Base-by-base conservation (phyloP, 2,113 vertebrate species). In the Trachemys scripta region DNA sequence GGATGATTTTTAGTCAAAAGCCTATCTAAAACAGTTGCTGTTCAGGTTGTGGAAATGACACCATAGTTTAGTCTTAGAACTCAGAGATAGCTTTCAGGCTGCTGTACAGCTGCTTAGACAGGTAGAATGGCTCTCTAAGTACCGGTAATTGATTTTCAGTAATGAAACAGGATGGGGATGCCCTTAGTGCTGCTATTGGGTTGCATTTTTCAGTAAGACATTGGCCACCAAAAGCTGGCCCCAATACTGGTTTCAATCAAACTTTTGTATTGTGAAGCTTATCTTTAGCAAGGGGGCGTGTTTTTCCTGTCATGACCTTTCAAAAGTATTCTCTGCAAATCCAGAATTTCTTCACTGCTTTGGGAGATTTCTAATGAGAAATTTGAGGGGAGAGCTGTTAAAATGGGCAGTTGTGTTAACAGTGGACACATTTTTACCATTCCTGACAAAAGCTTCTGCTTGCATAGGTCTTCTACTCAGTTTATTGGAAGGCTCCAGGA, bases 121-220 rank as follows among this genome's bases (percentile, higher is more conserved):
- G 56, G 6, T 45, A 35, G 75, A 29, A 84, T 69, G 17, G n/a
- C 45, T 93, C 94, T 47, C 72, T 90, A 11, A 82, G 10, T 47
- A 47, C 45, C 8, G 2, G 45, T 1, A 38, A 0, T 22, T 16
- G 5, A 54, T 54, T 84, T 65, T 53, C 1, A 2, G 10, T 29
- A 62, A 8, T n/a, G 76, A 65, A 78, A 27, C 1, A 24, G 79
- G 31, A 24, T 2, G 4, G 45, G 47, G 47, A 57, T 85, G 35
- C 14, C 17, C 45, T 50, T 49, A 16, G 14, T 81, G 42, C 47
- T 31, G 10, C 24, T 92, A 0, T 53, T 93, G 76, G 42, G 54
- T 12, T 35, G 76, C 76, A 89, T n/a, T 80, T 3, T 20, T 27
- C 54, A 50, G 4, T 2, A 24, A 78, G 14, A 24, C 22, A 0